These are phyloP conservation scores for Dysmachus trigonus DNA, from an alignment of 2,888 invertebrate species.

Conservation along the genomic window DNA sequence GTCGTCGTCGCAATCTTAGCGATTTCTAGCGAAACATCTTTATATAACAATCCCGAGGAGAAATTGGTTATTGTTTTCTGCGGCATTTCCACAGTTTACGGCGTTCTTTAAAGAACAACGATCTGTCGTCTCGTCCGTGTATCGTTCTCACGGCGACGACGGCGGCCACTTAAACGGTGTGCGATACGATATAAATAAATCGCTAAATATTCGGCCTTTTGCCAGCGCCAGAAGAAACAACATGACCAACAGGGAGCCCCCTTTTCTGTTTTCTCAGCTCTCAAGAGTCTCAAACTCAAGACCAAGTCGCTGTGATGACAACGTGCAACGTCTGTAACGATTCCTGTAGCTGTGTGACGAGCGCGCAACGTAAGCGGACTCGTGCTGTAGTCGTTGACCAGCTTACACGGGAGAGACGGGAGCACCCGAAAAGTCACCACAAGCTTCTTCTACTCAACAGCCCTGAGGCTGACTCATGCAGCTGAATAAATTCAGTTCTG, in stretches of 20 bases:
- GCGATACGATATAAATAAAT: conserved; percentile 14
- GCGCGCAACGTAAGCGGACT: not conserved
- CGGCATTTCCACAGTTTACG: not conserved
- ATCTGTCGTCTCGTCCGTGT: too few relatives aligned
- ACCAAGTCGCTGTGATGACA: not conserved
- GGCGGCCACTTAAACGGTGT: not conserved
- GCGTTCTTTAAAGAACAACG: not conserved
- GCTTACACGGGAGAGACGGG: too few relatives aligned
- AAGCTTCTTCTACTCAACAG: not conserved
- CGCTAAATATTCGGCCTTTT: not conserved
- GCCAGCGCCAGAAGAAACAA: not conserved
- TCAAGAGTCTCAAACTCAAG: not conserved
- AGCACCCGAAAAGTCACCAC: not conserved
- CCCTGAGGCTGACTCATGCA: not conserved
- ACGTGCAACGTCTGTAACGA: too few relatives aligned
- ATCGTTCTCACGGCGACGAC: too few relatives aligned
- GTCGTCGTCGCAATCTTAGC: not conserved
- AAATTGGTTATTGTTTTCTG: conserved; percentile 7
- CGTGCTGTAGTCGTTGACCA: not conserved
- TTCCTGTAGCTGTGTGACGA: not conserved
- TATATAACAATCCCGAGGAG: not conserved
- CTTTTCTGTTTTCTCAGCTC: not conserved
- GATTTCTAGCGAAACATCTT: not conserved
- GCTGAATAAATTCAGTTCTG: not conserved
- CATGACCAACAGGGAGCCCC: not conserved